Evolutionary conservation across 2,797 vertebrate genomes (phyloP), one percentile per base, ranked within the genome.

Genomic region (Caiman crocodilus): DNA sequence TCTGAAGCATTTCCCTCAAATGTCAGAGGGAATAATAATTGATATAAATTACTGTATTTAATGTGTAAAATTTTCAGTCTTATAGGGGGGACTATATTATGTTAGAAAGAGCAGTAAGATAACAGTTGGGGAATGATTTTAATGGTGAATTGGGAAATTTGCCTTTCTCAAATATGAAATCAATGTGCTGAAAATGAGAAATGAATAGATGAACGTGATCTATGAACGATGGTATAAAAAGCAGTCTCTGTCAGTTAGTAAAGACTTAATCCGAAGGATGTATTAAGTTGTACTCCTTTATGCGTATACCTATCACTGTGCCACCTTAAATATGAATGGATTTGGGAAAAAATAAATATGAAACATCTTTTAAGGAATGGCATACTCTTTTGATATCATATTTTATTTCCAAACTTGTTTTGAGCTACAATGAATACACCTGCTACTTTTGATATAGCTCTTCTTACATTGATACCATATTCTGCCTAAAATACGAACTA

Each of bases 301-400:
- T 78, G 6, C 56, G 67, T 79, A 59, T 74, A 75, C 90, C 64
- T 73, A 57, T 73, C 91, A 35, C 73, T 26, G 14, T 7, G 73
- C 55, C n/a, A 83, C 15, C 57, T 57, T 73, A 80, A 60, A 75
- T 79, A 13, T 25, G 14, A 79, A 69, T 84, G 5, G 9, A 60
- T 96, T 95, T 88, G 57, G 65, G 42, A 71, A 59, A 87, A 18
- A 60, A 60, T n/a, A 89, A 85, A 56, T 82, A 50, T 50, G 63
- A 92, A 88, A 80, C 16, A 79, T 17, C 17, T 83, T 20, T n/a
- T 84, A 13, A 87, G 61, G 88, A 89, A 80, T 32, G 32, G 26
- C 14, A 20, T 74, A 75, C 64, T 18, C 30, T 67, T 74, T 87
- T 91, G 6, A 15, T 89, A 71, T 35, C 75, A 6, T 89, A 20